Base-by-base conservation (phyloP, 2,888 invertebrate genomes). In the Campaea margaritaria region DNA sequence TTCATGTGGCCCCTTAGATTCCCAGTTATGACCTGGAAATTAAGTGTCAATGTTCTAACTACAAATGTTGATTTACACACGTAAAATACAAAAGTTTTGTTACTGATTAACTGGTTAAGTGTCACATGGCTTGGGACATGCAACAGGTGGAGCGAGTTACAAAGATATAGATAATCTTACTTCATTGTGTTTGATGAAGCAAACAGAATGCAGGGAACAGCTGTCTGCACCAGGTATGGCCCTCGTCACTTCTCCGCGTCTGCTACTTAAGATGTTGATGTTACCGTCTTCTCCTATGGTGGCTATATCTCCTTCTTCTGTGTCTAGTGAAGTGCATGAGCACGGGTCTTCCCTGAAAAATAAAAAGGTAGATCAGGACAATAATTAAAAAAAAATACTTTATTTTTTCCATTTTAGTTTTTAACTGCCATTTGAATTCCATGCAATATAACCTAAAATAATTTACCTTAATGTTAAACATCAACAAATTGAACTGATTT, bases 1-100 rank as follows among this genome's bases (percentile, higher is more conserved):
- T 98, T 97, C 93, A 98, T 95, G 74, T 97, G 96, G 0, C 98
- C 98, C 78, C 97, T 90, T n/a, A 96, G 91, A 84, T 98, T 98
- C 14, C 97, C 96, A 0, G 97, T 96, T 44, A 98, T 93, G 21
- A 97, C 93, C 93, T 97, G 66, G 31, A 44, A 21, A 27, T 0
- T 13, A 27, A 43, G 15, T 21, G 8, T 5, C 21, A 21, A 3
- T 5, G 5, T 21, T 5, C 2, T 21, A 3, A 21, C 21, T 21
- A 21, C 3, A 21, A 21, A 21, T 21, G 5, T 21, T n/a, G n/a
- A n/a, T 21, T 21, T 21, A 21, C 21, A 21, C n/a, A n/a, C n/a
- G n/a, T n/a, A 21, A 21, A 21, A 21, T 3, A 21, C 21, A 21
- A 21, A 21, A 21, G 3, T n/a, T n/a, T n/a, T n/a, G n/a, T n/a